Conservation (phyloP, 1,140 invertebrate species). For the Anagrus nilaparvatae region DNA sequence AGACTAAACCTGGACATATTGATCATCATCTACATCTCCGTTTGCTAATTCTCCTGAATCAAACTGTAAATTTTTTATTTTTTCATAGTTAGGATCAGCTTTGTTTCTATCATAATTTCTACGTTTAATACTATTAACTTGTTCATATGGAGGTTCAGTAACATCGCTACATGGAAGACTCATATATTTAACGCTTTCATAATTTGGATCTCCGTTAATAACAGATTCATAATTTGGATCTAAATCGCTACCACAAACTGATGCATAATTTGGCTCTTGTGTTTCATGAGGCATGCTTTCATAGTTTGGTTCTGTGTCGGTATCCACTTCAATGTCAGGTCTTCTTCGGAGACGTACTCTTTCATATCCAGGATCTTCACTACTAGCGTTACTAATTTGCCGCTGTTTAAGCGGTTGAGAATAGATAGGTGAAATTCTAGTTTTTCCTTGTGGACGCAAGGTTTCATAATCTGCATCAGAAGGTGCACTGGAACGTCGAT, state of each 20-base stretch:
- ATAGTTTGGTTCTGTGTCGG: slow-evolving; percentile 50
- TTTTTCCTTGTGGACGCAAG: slow-evolving; percentile 42
- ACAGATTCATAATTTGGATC: slow-evolving; percentile 65
- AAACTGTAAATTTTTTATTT: slow-evolving; percentile 25
- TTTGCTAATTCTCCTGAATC: slow-evolving; percentile 12
- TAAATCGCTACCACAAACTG: slow-evolving; percentile 55
- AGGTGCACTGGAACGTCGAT: slow-evolving; percentile 23
- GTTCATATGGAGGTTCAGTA: slow-evolving; percentile 39
- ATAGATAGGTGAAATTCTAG: slow-evolving; percentile 28
- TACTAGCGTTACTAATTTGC: slow-evolving; percentile 36
- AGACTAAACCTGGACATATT: slow-evolving; percentile 34
- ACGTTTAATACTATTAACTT: slow-evolving; percentile 29
- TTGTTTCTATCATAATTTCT: slow-evolving; percentile 31
- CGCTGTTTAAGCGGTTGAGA: slow-evolving; percentile 32
- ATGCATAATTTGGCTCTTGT: slow-evolving; percentile 41
- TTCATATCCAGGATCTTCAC: slow-evolving; percentile 37
- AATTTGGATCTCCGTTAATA: slow-evolving; percentile 41
- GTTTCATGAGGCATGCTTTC: slow-evolving; percentile 55
- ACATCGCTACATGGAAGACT: slow-evolving; percentile 15
- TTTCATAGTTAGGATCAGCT: slow-evolving; percentile 28
- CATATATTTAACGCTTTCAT: slow-evolving; percentile 42
- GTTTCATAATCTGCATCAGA: slow-evolving; percentile 64
- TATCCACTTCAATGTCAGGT: slow-evolving; percentile 27
- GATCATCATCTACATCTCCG: slow-evolving; percentile 31
- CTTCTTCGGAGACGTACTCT: slow-evolving; percentile 30